Percentiles rank a stretch among this genome's conserved stretches.
Evolutionary conservation across 2,888 invertebrate species (phyloP).

Genomic region (Argyresthia goedartella): DNA sequence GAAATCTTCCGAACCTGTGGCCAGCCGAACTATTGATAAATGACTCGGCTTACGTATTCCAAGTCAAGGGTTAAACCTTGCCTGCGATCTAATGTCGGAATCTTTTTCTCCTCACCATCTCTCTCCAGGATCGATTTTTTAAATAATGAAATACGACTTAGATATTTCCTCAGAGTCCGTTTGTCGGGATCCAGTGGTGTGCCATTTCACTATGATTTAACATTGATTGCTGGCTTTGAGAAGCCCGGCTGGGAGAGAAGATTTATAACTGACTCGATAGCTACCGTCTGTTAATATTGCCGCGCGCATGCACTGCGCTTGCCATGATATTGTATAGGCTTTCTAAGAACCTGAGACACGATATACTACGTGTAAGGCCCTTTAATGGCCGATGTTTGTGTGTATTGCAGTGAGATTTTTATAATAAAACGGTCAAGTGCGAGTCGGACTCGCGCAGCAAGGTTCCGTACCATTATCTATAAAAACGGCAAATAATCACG

Average conservation of each 20-base stretch:
- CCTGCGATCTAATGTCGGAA: conserved; percentile 50
- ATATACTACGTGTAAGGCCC: too few relatives aligned
- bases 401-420: not conserved
- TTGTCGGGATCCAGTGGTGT: conserved; percentile 16
- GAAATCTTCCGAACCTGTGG: conserved; percentile 22
- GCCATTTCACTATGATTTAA: conserved; percentile 54
- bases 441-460: too few relatives aligned
- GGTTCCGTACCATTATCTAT: too few relatives aligned
- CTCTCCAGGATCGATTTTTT: conserved; percentile 33
- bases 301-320: conserved; percentile 17
- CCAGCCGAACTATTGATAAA: conserved; percentile 53
- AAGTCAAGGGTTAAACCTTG: conserved; percentile 57
- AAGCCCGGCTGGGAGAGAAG: conserved; percentile 29
- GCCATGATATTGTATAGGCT: conserved; percentile 4
- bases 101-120: conserved; percentile 42
- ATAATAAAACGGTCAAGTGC: too few relatives aligned
- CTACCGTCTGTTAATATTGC: conserved; percentile 25
- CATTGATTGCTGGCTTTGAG: conserved; percentile 58
- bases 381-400: too few relatives aligned
- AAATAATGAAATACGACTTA: conserved; percentile 18
- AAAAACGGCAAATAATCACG: too few relatives aligned
- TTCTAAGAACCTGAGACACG: conserved; percentile 4
- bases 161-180: not conserved
- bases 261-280: conserved; percentile 50
- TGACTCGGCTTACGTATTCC: conserved; percentile 53